A percentile compares a stretch with the other conserved stretches of the same genome.
Evolutionary conservation across 2,797 vertebrate genomes (phyloP).

Genomic region (Poecilia picta): DNA sequence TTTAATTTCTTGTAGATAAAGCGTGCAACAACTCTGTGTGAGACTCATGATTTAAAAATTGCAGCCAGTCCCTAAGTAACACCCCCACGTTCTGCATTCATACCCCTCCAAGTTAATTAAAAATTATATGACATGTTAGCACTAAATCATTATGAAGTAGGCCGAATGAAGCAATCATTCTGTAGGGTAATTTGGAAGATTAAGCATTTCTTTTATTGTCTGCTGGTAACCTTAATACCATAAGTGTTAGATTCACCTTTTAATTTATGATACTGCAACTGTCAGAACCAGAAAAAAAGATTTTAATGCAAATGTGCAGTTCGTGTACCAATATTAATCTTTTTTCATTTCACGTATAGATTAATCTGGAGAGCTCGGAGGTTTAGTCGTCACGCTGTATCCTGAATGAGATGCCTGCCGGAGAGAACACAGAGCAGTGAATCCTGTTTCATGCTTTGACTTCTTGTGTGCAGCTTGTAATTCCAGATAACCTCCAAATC

Average conservation of each 20-base stretch:
- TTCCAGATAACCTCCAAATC: constrained; percentile 66
- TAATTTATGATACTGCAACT: constrained; percentile 51
- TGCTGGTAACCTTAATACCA: constrained; percentile 70
- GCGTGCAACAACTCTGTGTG: constrained; percentile 27
- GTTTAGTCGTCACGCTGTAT: constrained; percentile 47
- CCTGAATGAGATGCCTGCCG: constrained; percentile 36
- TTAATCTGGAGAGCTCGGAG: constrained; percentile 43
- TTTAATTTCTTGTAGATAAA: constrained; percentile 36
- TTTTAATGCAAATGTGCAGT: constrained; percentile 60
- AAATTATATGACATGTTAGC: constrained; percentile 77
- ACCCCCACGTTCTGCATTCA: constrained; percentile 39
- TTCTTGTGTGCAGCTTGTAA: constrained; percentile 61
- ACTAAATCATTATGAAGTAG: constrained; percentile 76
- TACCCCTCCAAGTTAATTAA: constrained; percentile 77
- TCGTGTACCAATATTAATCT: constrained; percentile 29
- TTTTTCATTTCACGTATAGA: constrained; percentile 52
- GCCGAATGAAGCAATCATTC: constrained; percentile 69
- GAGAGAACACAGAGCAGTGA: constrained; percentile 34
- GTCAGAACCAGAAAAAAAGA: constrained; percentile 41
- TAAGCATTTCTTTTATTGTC: constrained; percentile 78
- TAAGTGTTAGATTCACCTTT: constrained; percentile 66
- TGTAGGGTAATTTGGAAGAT: constrained; percentile 71
- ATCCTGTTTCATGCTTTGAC: constrained; percentile 64
- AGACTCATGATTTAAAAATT: constrained; percentile 52
- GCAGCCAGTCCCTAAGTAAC: constrained; percentile 63